phyloP scores from a whole-genome alignment of 2,113 vertebrate genomes.

The Ailurus styani region DNA sequence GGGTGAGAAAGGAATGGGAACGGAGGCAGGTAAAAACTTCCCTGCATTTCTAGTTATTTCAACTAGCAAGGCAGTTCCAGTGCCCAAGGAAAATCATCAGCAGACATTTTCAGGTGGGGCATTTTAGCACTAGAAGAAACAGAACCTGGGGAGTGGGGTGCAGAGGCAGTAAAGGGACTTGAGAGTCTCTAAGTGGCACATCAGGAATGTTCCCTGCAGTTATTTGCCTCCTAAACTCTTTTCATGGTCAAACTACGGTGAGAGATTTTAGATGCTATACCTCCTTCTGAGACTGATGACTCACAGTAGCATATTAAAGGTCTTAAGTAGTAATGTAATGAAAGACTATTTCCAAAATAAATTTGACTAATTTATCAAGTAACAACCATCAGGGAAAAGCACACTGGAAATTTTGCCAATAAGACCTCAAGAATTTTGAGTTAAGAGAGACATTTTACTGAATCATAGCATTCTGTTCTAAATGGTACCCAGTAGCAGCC shows the following conservation, averaged over 20 bases:
- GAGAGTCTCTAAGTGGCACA: background rate
- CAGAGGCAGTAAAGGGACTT: rapidly evolving
- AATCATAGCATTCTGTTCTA: background rate
- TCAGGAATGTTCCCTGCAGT: background rate
- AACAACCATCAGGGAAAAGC: background rate
- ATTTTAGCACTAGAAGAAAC: background rate
- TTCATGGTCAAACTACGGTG: background rate
- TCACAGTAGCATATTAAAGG: background rate
- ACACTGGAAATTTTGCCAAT: background rate
- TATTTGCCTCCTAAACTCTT: background rate
- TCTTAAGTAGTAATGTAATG: background rate
- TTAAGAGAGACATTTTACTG: background rate
- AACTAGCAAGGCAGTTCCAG: background rate
- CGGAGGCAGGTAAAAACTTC: background rate
- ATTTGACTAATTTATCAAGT: background rate
- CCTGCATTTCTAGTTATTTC: background rate
- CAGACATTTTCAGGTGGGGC: background rate
- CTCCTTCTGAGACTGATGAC: background rate
- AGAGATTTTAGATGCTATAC: background rate
- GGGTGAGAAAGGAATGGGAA: too few species aligned
- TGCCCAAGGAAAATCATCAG: background rate
- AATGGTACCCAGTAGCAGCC: background rate
- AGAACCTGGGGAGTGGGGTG: background rate
- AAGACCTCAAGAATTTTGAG: background rate
- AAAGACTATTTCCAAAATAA: background rate